These are phyloP conservation scores for Mythimna albipuncta DNA, from an alignment of 2,888 invertebrate genomes.

Conservation along the genomic window DNA sequence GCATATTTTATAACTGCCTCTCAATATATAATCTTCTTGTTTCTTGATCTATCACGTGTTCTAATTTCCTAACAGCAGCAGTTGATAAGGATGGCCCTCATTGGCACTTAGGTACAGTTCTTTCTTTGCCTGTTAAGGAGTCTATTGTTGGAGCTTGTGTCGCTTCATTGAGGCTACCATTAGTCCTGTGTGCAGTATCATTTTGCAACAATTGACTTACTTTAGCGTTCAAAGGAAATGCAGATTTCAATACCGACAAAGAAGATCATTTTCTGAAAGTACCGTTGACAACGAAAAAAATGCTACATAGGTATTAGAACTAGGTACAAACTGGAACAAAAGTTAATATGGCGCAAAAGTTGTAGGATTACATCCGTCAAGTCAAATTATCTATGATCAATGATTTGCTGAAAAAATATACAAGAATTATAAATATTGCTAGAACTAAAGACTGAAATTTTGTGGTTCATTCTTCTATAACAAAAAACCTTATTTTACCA, in stretches of 20 bases:
- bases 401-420: too few species aligned
- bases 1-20: background rate
- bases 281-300: too few species aligned
- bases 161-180: conserved; percentile 29
- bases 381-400: too few species aligned
- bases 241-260: background rate
- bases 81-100: conserved; percentile 38
- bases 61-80: conserved; percentile 4
- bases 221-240: conserved; percentile 19
- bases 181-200: conserved; percentile 14
- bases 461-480: too few species aligned
- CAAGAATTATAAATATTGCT: too few species aligned
- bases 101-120: conserved; percentile 27
- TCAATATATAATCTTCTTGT: conserved; percentile 12
- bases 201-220: conserved; percentile 45
- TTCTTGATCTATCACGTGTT: background rate
- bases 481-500: too few species aligned
- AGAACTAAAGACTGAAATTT: too few species aligned
- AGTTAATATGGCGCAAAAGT: too few species aligned
- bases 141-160: conserved; percentile 31
- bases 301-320: too few species aligned
- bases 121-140: conserved; percentile 48
- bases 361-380: too few species aligned
- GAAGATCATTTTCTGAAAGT: too few species aligned
- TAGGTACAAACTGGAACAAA: too few species aligned